These are phyloP conservation scores for Accipiter cooperii DNA, from an alignment of 2,113 vertebrate species.

Conservation along the genomic window DNA sequence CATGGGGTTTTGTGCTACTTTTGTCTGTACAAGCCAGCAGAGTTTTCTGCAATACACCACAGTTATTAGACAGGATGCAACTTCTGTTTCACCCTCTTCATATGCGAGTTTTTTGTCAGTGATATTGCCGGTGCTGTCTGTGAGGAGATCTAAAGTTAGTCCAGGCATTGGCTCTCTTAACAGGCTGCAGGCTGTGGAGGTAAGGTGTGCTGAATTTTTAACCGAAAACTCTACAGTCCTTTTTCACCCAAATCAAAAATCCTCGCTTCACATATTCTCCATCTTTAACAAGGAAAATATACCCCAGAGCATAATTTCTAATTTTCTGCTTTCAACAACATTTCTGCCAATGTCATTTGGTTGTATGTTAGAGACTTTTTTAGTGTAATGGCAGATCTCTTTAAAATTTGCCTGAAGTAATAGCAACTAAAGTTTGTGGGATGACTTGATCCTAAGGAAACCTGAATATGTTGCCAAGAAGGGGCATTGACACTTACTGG, in stretches of 20 bases:
- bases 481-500: neutral
- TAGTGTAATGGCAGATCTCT: neutral
- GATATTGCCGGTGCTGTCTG: neutral
- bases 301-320: neutral
- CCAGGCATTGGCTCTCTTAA: neutral
- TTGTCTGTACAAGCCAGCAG: neutral
- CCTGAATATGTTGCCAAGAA: neutral
- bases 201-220: neutral
- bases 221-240: neutral
- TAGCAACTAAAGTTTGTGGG: neutral
- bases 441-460: neutral
- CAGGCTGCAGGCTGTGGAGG: neutral
- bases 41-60: neutral
- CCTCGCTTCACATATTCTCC: neutral
- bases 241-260: neutral
- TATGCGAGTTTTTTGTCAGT: neutral
- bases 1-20: neutral
- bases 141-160: neutral
- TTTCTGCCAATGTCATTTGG: neutral
- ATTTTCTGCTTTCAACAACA: neutral
- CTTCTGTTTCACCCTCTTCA: neutral
- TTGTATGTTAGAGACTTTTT: neutral
- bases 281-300: neutral
- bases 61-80: neutral
- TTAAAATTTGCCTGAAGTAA: neutral